These are phyloP conservation scores for Muschampia plurimacula DNA, from an alignment of 2,888 invertebrate species.

Conservation along the genomic window DNA sequence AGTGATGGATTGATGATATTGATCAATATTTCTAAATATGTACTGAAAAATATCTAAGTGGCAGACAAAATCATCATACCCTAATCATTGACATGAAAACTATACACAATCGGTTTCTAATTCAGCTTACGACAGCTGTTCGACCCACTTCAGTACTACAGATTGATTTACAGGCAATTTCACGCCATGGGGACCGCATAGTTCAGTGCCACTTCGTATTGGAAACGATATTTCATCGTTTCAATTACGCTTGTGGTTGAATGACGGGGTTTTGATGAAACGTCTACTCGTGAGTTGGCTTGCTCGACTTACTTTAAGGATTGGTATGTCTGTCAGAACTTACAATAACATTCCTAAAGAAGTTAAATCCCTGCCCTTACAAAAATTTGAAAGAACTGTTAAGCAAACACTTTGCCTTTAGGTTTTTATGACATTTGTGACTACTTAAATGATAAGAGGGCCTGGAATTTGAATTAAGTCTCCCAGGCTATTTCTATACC, in stretches of 20 bases:
- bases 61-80: not conserved
- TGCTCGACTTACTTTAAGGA: no score
- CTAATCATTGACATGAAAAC: not conserved
- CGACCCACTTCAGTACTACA: slow-evolving; percentile 7
- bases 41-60: not conserved
- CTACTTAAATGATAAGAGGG: no score
- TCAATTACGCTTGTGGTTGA: not conserved
- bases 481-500: no score
- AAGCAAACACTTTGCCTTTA: no score
- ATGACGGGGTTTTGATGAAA: not conserved
- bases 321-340: no score
- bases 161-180: slow-evolving; percentile 14
- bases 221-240: slow-evolving; percentile 5
- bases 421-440: no score
- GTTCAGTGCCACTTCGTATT: slow-evolving; percentile 9
- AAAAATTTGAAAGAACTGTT: no score
- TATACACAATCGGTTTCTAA: slow-evolving; percentile 5
- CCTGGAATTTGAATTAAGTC: no score
- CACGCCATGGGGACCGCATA: not conserved
- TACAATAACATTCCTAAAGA: no score
- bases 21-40: no score
- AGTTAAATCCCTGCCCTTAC: no score
- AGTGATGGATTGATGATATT: no score
- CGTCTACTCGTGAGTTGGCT: not conserved
- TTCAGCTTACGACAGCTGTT: not conserved